phyloP scores from a whole-genome alignment of 30 jellyfish, hydroid and myxozoan genomes.

The Aurelia coerulea region DNA sequence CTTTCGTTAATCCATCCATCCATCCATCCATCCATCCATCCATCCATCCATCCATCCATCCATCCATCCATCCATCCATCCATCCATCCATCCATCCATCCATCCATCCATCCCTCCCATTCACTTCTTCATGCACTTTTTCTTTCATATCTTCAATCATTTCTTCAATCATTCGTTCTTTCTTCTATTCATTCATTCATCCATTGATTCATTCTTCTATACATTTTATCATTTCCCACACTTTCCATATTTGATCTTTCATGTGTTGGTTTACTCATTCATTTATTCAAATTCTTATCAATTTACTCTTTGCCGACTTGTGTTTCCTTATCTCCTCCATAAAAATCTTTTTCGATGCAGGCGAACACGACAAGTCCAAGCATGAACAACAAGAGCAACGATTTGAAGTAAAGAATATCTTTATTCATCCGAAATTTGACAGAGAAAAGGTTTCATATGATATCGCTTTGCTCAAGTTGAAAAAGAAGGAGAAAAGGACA shows the following conservation, averaged over 20 bases:
- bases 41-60: not conserved
- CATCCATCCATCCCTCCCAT: no score
- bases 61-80: no score
- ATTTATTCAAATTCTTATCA: no score
- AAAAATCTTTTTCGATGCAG: not conserved
- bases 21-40: not conserved
- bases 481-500: conserved; percentile 55
- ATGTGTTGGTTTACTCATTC: no score
- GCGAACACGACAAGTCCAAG: conserved; percentile 74
- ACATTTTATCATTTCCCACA: no score
- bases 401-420: conserved; percentile 63
- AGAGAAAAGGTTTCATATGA: conserved; percentile 57
- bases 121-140: no score
- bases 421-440: conserved; percentile 73
- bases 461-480: conserved; percentile 73
- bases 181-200: no score
- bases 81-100: no score
- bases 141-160: no score
- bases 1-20: not conserved
- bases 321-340: not conserved
- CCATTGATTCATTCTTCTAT: no score
- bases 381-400: conserved; percentile 78
- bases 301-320: not conserved
- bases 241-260: no score
- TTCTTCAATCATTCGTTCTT: no score